Conservation (phyloP, 2,888 invertebrate genomes). For the Alcis repandata region DNA sequence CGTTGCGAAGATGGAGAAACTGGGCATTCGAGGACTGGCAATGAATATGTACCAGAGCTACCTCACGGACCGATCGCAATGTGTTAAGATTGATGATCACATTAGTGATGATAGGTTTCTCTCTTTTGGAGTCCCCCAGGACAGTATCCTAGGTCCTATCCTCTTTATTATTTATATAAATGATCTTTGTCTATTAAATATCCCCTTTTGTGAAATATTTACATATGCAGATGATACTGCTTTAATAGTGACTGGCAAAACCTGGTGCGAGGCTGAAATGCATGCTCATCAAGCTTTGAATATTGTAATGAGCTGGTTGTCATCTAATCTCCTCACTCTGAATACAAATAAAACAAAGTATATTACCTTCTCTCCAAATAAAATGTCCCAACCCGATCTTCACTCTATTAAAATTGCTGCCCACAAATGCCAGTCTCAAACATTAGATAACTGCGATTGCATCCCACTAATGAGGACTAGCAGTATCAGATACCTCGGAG, state of each 20-base stretch:
- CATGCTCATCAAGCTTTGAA: not conserved
- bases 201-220: not conserved
- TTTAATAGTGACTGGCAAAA: not conserved
- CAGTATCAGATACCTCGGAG: too few species aligned
- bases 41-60: not conserved
- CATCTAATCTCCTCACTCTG: not conserved
- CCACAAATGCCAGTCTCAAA: not conserved
- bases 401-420: not conserved
- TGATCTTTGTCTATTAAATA: not conserved
- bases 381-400: not conserved
- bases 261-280: not conserved
- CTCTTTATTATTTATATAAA: not conserved
- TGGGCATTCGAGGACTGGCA: not conserved
- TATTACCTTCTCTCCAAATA: not conserved
- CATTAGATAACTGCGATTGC: too few species aligned
- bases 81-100: not conserved
- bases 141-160: not conserved
- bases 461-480: too few species aligned
- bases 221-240: conserved; percentile 10
- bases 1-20: not conserved
- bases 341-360: not conserved
- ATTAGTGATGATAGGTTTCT: not conserved
- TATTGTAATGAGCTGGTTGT: not conserved
- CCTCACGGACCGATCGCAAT: not conserved
- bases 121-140: not conserved